These are phyloP conservation scores for Corythornis vintsioides DNA, from an alignment of 2,113 vertebrate species.

Conservation along the genomic window DNA sequence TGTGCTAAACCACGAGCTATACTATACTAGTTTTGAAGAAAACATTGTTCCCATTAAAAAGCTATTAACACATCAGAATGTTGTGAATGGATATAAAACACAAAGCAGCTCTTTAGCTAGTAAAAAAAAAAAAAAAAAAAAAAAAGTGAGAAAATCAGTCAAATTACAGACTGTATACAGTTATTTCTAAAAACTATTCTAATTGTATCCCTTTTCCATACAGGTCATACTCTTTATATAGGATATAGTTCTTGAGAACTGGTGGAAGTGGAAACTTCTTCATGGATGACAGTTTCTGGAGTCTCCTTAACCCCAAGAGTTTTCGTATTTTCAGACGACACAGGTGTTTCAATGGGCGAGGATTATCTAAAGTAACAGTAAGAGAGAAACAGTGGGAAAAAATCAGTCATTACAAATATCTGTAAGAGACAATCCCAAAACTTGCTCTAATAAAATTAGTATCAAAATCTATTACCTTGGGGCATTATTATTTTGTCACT, in stretches of 20 bases:
- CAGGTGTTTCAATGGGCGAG: constrained; percentile 83
- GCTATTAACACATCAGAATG: neutral
- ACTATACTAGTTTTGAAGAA: neutral
- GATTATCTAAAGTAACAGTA: constrained; percentile 76
- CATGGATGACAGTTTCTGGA: constrained; percentile 75
- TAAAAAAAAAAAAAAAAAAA: neutral
- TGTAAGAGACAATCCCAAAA: neutral
- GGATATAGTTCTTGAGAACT: constrained; percentile 79
- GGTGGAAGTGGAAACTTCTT: constrained; percentile 77
- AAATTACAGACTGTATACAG: neutral
- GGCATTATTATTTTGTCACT: neutral
- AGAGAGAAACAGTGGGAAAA: constrained; percentile 4
- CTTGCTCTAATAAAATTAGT: neutral
- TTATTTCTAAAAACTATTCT: constrained; percentile 28
- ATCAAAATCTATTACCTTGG: neutral
- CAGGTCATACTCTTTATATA: constrained; percentile 87
- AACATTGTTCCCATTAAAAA: neutral
- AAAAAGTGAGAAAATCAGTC: neutral
- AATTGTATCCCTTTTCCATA: constrained; percentile 73
- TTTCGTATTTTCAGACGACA: constrained; percentile 85
- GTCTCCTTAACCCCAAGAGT: constrained; percentile 72
- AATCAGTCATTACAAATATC: neutral
- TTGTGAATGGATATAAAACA: neutral
- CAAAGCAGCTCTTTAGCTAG: neutral
- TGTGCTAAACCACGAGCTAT: neutral